Evolutionary conservation across 2,888 invertebrate genomes (phyloP).

Genomic region (Ochropleura leucogaster): DNA sequence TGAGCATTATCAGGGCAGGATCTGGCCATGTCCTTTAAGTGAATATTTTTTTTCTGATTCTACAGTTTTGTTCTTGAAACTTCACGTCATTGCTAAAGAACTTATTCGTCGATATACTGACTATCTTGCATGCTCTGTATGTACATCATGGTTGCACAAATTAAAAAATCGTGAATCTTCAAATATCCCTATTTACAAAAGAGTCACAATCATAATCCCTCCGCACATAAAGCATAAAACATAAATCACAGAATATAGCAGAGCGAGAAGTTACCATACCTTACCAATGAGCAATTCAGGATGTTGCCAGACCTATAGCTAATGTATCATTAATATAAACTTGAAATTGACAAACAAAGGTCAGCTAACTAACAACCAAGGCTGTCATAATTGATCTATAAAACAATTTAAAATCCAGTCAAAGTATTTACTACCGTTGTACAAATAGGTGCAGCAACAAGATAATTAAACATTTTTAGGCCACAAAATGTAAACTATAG

Average conservation of each 20-base stretch:
- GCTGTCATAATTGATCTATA: neutral
- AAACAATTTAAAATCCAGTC: neutral
- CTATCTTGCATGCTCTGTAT: no score
- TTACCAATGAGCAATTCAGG: conserved; percentile 25
- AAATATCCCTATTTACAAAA: neutral
- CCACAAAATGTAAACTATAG: neutral
- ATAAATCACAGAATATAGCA: conserved; percentile 14
- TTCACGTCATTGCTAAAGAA: neutral
- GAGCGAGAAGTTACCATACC: conserved; percentile 13
- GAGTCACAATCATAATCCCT: neutral
- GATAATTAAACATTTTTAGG: neutral
- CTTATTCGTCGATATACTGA: no score
- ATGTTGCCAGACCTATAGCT: conserved; percentile 30
- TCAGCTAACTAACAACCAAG: neutral
- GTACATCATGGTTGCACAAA: no score
- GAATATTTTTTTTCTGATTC: neutral
- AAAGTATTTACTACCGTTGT: neutral
- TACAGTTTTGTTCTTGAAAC: no score
- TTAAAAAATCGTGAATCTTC: no score
- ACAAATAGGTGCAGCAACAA: conserved; percentile 18
- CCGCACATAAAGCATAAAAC: neutral
- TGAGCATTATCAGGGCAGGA: no score
- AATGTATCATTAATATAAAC: conserved; percentile 7
- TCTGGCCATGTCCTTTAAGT: no score
- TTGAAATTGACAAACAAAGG: neutral